Evolutionary conservation across 1,140 invertebrate genomes (phyloP).

Genomic region (Apis laboriosa): DNA sequence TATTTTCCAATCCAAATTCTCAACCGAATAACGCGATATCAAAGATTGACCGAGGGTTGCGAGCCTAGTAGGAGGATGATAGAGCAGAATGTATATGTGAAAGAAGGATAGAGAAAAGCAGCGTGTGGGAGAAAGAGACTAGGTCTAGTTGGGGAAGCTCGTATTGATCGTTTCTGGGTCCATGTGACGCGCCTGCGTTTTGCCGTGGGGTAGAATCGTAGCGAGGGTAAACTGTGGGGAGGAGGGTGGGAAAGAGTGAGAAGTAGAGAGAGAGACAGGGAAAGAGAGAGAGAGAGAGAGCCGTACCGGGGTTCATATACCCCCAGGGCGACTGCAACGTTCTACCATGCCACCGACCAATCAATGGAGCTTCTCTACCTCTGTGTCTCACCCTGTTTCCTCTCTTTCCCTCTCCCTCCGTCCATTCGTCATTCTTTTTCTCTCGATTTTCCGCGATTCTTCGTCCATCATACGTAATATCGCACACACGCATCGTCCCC

Average conservation of each 20-base stretch:
- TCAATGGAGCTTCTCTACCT: conserved; percentile 75
- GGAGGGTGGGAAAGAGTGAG: conserved; percentile 56
- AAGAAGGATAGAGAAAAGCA: conserved; percentile 38
- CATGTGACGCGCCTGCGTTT: conserved; percentile 79
- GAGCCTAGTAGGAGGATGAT: conserved; percentile 25
- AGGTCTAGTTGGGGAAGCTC: conserved; percentile 60
- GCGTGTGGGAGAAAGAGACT: conserved; percentile 46
- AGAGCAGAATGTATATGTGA: conserved; percentile 10
- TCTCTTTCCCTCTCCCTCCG: conserved; percentile 36
- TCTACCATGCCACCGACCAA: conserved; percentile 74
- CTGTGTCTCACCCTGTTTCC: conserved; percentile 32
- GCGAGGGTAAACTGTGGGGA: conserved; percentile 70
- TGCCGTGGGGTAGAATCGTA: conserved; percentile 76
- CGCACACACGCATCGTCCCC: conserved; percentile 1
- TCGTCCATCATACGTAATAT: conserved; percentile 46
- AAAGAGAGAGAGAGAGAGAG: conserved; percentile 63
- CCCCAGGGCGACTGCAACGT: conserved; percentile 76
- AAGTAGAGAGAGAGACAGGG: conserved; percentile 62
- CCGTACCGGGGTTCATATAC: conserved; percentile 78
- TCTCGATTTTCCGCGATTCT: conserved; percentile 39
- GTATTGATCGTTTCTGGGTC: conserved; percentile 79
- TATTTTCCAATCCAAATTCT: conserved; percentile 4
- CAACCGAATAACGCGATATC: conserved; percentile 33
- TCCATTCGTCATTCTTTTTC: conserved; percentile 45
- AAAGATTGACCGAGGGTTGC: conserved; percentile 53